A percentile compares a stretch with the other conserved stretches of the same genome.
Conservation (phyloP, 1,140 invertebrate genomes). For the Tetramorium alpestre region DNA sequence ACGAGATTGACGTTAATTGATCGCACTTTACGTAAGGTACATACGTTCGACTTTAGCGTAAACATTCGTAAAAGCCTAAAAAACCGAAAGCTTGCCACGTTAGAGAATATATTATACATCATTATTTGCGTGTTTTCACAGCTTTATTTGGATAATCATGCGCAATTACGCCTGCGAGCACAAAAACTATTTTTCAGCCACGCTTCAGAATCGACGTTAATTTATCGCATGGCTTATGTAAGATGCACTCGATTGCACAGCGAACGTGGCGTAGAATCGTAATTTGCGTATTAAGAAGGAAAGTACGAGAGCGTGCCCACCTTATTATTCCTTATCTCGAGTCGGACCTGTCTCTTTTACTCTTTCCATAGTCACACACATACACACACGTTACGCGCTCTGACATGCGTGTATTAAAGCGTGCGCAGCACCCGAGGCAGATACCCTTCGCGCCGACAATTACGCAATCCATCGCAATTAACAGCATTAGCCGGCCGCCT, state of each 20-base stretch:
- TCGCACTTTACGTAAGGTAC: conserved; percentile 24
- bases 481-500: conserved; percentile 70
- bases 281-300: conserved; percentile 65
- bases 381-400: conserved; percentile 26
- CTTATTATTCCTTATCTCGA: conserved; percentile 48
- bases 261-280: conserved; percentile 29
- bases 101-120: conserved; percentile 26
- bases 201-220: conserved; percentile 30
- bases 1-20: conserved; percentile 53
- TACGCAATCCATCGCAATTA: conserved; percentile 77
- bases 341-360: background rate
- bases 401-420: conserved; percentile 40
- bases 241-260: conserved; percentile 14
- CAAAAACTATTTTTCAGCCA: conserved; percentile 1
- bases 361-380: conserved; percentile 20
- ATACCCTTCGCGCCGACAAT: conserved; percentile 63
- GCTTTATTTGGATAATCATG: conserved; percentile 46
- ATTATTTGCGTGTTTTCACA: conserved; percentile 33
- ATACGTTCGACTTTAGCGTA: background rate
- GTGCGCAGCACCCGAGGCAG: conserved; percentile 13
- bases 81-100: conserved; percentile 12
- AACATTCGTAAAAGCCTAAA: conserved; percentile 16
- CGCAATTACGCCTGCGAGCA: background rate
- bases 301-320: conserved; percentile 63
- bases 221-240: conserved; percentile 39